Base-by-base conservation (phyloP, 2,797 vertebrate genomes). In the Australoheros facetus region DNA sequence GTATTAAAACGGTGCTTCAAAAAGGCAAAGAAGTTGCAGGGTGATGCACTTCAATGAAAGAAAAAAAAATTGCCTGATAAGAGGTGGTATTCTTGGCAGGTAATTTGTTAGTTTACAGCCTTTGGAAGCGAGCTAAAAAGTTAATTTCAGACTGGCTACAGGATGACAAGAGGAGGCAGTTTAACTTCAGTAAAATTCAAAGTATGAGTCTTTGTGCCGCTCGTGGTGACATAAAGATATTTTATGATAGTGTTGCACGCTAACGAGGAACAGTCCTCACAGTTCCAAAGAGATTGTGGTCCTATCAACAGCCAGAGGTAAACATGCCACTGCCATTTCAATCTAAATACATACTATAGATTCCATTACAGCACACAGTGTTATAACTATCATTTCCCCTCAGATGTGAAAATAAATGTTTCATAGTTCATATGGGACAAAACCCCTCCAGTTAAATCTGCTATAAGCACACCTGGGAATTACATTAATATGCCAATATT, bases 131-230 rank as follows among this genome's bases (percentile, higher is more conserved):
- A 86, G 82, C 71, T 82, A 82, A 77, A 83, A 88, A 86, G 56
- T 85, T 84, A 75, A 92, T 89, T 91, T 87, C 84, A 90, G 81
- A 83, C 70, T 82, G 73, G 75, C 75, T 66, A 64, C 87, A 78
- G 78, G 84, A 78, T 26, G 59, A 83, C 79, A 84, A 73, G 76
- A 70, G 71, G 9, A 81, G 79, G 59, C 48, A 74, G 78, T 89
- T 87, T 71, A 73, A 81, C 81, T 81, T 80, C 13, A 71, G 79
- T 71, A 76, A 88, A 86, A 89, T 87, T 86, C 85, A 82, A 79
- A 71, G 30, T 34, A 17, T 62, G 78, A 80, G 71, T 82, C 75
- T 73, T 77, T 73, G 56, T 81, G 26, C 70, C 8, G 70, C 79
- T 83, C 28, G 28, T 60, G 60, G 75, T 81, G 77, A 89, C 75